Evolutionary conservation across 2,113 vertebrate species (phyloP), one percentile per base, ranked within the genome.

Genomic region (Erinaceus europaeus): DNA sequence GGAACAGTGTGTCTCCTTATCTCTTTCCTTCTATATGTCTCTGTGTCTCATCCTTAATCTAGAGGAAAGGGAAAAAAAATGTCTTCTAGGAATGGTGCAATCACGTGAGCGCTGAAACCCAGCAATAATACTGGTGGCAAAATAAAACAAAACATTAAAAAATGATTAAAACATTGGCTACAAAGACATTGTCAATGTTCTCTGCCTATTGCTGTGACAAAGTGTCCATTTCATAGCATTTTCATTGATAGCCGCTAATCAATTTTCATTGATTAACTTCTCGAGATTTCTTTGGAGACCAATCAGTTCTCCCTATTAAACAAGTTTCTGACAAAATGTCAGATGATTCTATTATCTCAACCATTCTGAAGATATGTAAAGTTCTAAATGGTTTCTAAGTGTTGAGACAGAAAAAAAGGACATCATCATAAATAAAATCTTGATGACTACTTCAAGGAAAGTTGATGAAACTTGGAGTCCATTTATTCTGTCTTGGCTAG

Each of bases 371-470:
- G 12, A 75, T 38, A 71, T n/a, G 23, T 20, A 71, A 89, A 38
- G 57, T 86, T 86, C 62, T 86, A 84, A 52, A 68, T 23, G 29
- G n/a, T 42, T 91, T 83, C 38, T 68, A 83, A 77, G 44, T 40
- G 42, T 75, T 11, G 65, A 68, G 29, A 59, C 61, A 78, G 64
- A 64, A 77, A 82, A 84, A 72, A 53, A 83, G n/a, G 23, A 61
- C 3, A 68, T 17, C 34, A 52, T 88, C 17, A n/a, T 79, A 72
- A 83, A 67, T 73, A 83, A 73, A 87, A 85, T 27, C 72, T 55
- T 85, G 38, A 29, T 84, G 76, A 90, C 15, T 61, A 53, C 40
- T 72, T 93, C 27, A 64, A 79, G 75, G 34, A 88, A 52, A 44
- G 83, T 4, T 83, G 57, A 65, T 65, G 52, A 88, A 15, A 42